phyloP scores from a whole-genome alignment of 53 echinoderm and acorn worm species.

The Luidia sarsii region DNA sequence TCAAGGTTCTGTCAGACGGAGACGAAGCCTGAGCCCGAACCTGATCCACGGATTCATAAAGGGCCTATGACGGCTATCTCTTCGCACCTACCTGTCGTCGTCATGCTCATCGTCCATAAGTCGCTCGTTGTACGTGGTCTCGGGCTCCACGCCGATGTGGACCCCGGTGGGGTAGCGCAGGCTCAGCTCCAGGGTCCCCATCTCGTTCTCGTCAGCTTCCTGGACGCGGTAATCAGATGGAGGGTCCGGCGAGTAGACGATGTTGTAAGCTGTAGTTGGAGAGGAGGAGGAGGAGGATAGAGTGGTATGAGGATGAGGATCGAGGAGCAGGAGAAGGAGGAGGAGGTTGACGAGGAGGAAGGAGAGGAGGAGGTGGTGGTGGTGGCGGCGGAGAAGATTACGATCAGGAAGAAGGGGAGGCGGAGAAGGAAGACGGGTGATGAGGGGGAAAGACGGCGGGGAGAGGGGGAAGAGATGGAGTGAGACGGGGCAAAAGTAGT shows the following conservation, averaged over 20 bases:
- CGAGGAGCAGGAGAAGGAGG: not conserved
- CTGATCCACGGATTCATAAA: no score
- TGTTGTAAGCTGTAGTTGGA: conserved; percentile 28
- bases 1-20: no score
- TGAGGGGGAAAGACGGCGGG: no score
- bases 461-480: no score
- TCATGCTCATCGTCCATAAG: conserved; percentile 68
- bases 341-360: no score
- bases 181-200: conserved; percentile 94
- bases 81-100: conserved; percentile 79
- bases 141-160: conserved; percentile 86
- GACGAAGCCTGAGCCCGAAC: no score
- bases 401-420: no score
- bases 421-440: no score
- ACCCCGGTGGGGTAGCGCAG: conserved; percentile 91
- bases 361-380: no score
- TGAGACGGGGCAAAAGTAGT: no score
- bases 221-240: conserved; percentile 1
- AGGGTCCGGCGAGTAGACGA: conserved; percentile 16
- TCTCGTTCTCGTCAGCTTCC: conserved; percentile 62
- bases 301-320: not conserved
- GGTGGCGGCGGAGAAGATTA: no score
- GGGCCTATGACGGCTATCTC: no score
- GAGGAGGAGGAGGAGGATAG: not conserved
- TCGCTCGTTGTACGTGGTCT: conserved; percentile 51